phyloP scores from a whole-genome alignment of 53 echinoderm and acorn worm genomes.

The Holothuria scabra region DNA sequence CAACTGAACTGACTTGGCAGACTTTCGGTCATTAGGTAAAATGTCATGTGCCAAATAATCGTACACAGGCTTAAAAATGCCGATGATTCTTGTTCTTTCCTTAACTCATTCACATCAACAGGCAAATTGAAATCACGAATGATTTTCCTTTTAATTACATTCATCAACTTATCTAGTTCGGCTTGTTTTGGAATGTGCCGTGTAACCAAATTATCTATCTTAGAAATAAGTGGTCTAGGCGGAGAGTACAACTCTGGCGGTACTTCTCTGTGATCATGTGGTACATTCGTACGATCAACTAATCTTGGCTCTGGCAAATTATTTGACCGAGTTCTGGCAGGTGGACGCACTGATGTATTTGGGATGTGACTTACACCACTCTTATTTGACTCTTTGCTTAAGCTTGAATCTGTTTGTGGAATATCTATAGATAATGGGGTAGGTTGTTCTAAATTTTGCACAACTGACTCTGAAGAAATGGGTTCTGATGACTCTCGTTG shows the following conservation, averaged over 20 bases:
- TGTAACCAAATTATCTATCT: background rate
- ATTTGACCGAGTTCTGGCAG: background rate
- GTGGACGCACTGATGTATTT: constrained; percentile 6
- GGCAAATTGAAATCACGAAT: constrained; percentile 25
- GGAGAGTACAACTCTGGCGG: background rate
- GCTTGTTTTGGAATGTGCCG: constrained; percentile 1
- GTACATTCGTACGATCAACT: background rate
- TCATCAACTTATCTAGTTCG: too few species aligned
- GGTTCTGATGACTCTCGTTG: background rate
- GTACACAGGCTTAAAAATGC: background rate
- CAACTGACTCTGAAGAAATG: background rate
- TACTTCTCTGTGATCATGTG: background rate
- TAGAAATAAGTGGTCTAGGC: too few species aligned
- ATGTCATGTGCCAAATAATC: too few species aligned
- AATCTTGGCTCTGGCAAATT: background rate
- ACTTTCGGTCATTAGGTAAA: background rate
- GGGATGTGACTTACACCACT: background rate
- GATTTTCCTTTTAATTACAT: background rate
- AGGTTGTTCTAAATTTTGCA: background rate
- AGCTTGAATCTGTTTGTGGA: background rate
- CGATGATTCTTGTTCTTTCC: background rate
- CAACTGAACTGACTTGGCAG: background rate
- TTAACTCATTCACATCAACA: constrained; percentile 2
- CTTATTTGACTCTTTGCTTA: background rate
- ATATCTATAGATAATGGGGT: background rate